phyloP scores from a whole-genome alignment of 2,113 vertebrate species.

The Ophthalmolycus amberensis region DNA sequence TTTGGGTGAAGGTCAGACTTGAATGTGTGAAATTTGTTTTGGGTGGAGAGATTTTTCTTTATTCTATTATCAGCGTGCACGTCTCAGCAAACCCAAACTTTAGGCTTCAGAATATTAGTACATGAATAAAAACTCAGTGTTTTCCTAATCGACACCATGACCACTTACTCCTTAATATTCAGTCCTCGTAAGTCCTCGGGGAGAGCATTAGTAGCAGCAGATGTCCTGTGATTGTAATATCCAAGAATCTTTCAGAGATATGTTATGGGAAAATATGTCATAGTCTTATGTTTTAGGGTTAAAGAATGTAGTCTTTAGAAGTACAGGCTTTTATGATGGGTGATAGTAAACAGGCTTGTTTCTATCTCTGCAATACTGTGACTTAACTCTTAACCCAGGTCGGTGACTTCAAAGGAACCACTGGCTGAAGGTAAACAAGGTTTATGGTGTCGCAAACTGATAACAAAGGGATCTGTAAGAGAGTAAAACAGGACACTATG shows the following conservation, averaged over 20 bases:
- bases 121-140: conserved; percentile 11
- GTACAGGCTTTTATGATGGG: no score
- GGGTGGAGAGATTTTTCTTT: not conserved
- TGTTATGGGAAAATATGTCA: no score
- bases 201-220: conserved; percentile 62
- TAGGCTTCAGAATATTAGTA: not conserved
- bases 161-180: conserved; percentile 46
- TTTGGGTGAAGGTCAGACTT: conserved; percentile 30
- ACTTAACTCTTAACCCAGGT: no score
- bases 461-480: no score
- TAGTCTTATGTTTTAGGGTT: no score
- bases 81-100: not conserved
- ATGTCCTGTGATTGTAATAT: conserved; percentile 65
- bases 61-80: not conserved
- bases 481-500: no score
- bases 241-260: conserved; percentile 54
- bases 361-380: no score
- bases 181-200: conserved; percentile 44
- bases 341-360: no score
- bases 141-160: conserved; percentile 28
- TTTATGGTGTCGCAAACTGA: no score
- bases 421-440: no score
- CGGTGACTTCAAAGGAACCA: no score
- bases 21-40: not conserved
- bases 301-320: no score